Conservation (phyloP, 2,888 invertebrate species). For the Camptogramma bilineatum region DNA sequence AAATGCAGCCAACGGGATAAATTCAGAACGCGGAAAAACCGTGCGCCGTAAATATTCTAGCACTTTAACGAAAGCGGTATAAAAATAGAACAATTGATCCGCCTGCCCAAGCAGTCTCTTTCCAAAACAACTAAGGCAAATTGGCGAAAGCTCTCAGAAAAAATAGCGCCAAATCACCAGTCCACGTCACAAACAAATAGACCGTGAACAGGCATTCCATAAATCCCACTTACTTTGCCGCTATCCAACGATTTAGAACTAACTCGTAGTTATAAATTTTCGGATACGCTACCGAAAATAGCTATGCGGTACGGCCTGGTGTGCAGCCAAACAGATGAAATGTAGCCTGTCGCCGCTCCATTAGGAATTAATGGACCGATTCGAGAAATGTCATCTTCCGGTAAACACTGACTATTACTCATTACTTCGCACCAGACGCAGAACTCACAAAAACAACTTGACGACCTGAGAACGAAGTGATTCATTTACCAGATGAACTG, state of each 20-base stretch:
- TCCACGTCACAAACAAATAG: slow-evolving; percentile 64
- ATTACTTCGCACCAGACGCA: slow-evolving; percentile 57
- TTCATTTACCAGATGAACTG: slow-evolving; percentile 70
- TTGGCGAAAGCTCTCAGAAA: slow-evolving; percentile 49
- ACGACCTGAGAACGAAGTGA: slow-evolving; percentile 65
- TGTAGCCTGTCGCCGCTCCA: slow-evolving; percentile 78
- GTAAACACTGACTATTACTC: slow-evolving; percentile 78
- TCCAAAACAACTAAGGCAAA: slow-evolving; percentile 40
- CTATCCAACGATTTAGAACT: slow-evolving; percentile 81
- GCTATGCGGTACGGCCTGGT: slow-evolving; percentile 74
- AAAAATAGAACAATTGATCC: slow-evolving; percentile 34
- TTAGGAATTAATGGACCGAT: slow-evolving; percentile 84
- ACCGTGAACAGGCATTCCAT: slow-evolving; percentile 68
- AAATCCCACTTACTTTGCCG: slow-evolving; percentile 78
- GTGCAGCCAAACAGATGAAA: slow-evolving; percentile 83
- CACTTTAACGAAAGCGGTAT: slow-evolving; percentile 26
- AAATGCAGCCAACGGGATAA: slow-evolving; percentile 9
- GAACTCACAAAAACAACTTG: slow-evolving; percentile 56
- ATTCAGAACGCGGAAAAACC: slow-evolving; percentile 16
- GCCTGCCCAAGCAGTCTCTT: slow-evolving; percentile 25
- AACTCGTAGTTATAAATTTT: slow-evolving; percentile 81
- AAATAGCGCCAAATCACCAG: slow-evolving; percentile 42
- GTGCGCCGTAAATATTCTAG: slow-evolving; percentile 23
- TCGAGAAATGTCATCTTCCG: slow-evolving; percentile 82
- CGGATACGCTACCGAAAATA: slow-evolving; percentile 79